Conservation (phyloP, 2,113 vertebrate species). For the Pycnonotus jocosus region DNA sequence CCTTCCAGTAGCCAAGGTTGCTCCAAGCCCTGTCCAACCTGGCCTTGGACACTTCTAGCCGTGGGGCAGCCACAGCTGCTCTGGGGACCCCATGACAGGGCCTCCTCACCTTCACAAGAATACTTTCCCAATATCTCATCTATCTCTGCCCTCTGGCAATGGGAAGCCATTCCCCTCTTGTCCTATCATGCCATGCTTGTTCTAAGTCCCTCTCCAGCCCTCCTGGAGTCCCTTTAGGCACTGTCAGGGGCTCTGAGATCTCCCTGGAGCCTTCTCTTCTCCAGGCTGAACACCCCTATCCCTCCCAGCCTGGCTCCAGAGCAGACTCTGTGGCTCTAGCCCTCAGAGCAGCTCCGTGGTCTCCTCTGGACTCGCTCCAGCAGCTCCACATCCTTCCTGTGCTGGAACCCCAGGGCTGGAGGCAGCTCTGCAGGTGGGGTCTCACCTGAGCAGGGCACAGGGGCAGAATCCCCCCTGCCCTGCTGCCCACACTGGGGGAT, state of each 20-base stretch:
- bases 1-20: rapidly evolving
- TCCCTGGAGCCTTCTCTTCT: neutral
- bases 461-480: neutral
- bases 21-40: rapidly evolving
- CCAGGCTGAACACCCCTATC: neutral
- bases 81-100: neutral
- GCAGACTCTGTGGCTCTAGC: neutral
- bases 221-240: neutral
- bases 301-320: neutral
- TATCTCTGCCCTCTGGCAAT: neutral
- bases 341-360: rapidly evolving
- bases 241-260: neutral
- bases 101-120: rapidly evolving
- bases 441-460: neutral
- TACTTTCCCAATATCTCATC: neutral
- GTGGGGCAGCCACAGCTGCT: neutral
- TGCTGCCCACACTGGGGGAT: neutral
- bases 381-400: neutral
- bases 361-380: neutral
- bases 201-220: neutral
- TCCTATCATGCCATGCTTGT: neutral
- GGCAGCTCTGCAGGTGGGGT: neutral
- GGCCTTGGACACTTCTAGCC: neutral
- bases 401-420: neutral
- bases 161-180: neutral